phyloP scores from a whole-genome alignment of 2,888 invertebrate genomes.

The Pasiphila rectangulata region DNA sequence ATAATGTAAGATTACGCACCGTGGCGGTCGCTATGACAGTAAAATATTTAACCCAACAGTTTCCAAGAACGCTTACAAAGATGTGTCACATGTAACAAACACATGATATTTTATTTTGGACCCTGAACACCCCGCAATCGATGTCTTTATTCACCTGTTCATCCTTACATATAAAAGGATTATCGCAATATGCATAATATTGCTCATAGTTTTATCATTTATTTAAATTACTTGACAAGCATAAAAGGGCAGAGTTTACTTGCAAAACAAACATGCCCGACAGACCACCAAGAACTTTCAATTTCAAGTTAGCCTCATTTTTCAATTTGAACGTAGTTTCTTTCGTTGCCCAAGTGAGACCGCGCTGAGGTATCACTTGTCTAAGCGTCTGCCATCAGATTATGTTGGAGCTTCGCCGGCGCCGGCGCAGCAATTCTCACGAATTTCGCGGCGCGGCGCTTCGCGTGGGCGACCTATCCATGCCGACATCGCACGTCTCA shows the following conservation, averaged over 20 bases:
- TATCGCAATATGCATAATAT: slow-evolving; percentile 17
- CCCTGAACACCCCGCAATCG: slow-evolving; percentile 3
- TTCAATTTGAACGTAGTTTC: slow-evolving; percentile 30
- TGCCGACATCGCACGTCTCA: slow-evolving; percentile 68
- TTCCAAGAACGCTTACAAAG: slow-evolving; percentile 27
- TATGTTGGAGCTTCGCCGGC: slow-evolving; percentile 53
- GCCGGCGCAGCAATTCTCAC: slow-evolving; percentile 72
- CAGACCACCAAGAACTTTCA: slow-evolving; percentile 20
- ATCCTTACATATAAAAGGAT: slow-evolving; percentile 8
- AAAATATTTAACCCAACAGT: slow-evolving; percentile 19
- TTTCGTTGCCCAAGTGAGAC: slow-evolving; percentile 24
- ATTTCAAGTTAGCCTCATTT: slow-evolving; percentile 22
- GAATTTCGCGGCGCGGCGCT: slow-evolving; percentile 73
- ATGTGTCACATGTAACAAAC: slow-evolving; percentile 12
- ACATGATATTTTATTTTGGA: slow-evolving; percentile 20
- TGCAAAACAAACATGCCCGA: slow-evolving; percentile 14
- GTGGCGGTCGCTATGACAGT: slow-evolving; percentile 20
- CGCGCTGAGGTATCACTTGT: slow-evolving; percentile 34
- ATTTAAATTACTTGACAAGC: slow-evolving; percentile 7
- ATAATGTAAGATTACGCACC: slow-evolving; percentile 21
- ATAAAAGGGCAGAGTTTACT: slow-evolving; percentile 6
- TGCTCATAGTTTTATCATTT: slow-evolving; percentile 13
- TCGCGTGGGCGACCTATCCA: slow-evolving; percentile 75
- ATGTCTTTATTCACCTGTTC: slow-evolving; percentile 14
- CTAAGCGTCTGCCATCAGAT: slow-evolving; percentile 41